Percentiles rank a stretch among this genome's conserved stretches.
phyloP scores from a whole-genome alignment of 2,797 vertebrate species.

The Acridotheres tristis region DNA sequence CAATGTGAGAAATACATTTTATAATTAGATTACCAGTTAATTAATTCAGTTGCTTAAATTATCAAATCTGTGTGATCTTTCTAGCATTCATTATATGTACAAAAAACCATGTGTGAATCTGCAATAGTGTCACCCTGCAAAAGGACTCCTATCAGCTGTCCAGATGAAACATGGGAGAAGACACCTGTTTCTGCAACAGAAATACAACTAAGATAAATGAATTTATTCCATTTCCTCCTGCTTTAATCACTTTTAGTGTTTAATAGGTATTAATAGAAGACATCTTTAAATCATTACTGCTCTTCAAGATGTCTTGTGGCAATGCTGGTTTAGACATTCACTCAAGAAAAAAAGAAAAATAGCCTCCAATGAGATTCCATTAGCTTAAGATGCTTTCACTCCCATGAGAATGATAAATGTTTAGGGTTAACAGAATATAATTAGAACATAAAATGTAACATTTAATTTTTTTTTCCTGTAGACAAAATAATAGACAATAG shows the following conservation, averaged over 20 bases:
- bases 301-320: neutral
- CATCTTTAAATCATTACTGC: neutral
- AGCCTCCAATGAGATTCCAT: neutral
- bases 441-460: neutral
- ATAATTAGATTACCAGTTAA: neutral
- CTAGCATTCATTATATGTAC: neutral
- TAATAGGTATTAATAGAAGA: neutral
- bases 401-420: neutral
- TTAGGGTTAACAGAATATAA: neutral
- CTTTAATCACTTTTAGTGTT: neutral
- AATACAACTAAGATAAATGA: neutral
- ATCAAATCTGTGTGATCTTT: neutral
- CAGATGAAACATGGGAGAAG: neutral
- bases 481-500: neutral
- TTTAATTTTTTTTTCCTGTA: neutral
- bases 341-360: neutral
- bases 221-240: neutral
- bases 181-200: neutral
- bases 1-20: neutral
- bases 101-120: neutral
- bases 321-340: neutral
- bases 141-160: neutral
- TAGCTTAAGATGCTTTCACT: neutral
- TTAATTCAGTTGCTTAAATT: neutral
- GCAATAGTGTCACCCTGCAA: neutral